These are phyloP conservation scores for Chelonia mydas DNA, from an alignment of 2,797 vertebrate genomes.

Conservation along the genomic window DNA sequence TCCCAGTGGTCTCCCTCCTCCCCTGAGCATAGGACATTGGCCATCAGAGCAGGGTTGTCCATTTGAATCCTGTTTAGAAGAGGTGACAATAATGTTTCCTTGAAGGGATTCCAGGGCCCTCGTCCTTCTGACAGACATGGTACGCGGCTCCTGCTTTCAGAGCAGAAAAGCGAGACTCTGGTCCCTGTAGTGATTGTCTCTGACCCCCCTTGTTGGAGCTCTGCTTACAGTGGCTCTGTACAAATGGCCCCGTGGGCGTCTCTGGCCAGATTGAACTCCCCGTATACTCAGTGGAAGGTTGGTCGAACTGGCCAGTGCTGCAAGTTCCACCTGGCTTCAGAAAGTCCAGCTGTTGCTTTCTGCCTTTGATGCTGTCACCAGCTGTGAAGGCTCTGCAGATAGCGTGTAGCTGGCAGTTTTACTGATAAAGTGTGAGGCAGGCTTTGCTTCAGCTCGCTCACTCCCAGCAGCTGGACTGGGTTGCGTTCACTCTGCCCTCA, in stretches of 20 bases:
- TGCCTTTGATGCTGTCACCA: neutral
- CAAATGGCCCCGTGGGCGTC: neutral
- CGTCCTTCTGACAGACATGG: neutral
- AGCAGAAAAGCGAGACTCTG: neutral
- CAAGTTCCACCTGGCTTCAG: neutral
- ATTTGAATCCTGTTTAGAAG: neutral
- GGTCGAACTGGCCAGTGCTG: neutral
- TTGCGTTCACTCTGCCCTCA: neutral
- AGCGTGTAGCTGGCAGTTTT: neutral
- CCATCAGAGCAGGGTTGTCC: neutral
- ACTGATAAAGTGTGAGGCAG: neutral
- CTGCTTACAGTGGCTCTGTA: neutral
- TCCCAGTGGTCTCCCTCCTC: too few species aligned
- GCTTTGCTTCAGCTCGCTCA: neutral
- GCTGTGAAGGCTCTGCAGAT: neutral
- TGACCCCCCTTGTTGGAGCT: neutral
- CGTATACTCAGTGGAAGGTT: neutral
- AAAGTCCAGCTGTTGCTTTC: neutral
- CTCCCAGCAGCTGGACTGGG: neutral
- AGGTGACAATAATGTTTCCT: neutral
- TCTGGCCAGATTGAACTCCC: neutral
- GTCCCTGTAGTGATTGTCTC: neutral
- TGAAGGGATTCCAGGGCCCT: fast-evolving
- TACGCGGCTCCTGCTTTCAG: neutral
- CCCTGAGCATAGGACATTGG: neutral